These are phyloP conservation scores for Knipowitschia caucasica DNA, from an alignment of 2,797 vertebrate genomes.

Conservation along the genomic window DNA sequence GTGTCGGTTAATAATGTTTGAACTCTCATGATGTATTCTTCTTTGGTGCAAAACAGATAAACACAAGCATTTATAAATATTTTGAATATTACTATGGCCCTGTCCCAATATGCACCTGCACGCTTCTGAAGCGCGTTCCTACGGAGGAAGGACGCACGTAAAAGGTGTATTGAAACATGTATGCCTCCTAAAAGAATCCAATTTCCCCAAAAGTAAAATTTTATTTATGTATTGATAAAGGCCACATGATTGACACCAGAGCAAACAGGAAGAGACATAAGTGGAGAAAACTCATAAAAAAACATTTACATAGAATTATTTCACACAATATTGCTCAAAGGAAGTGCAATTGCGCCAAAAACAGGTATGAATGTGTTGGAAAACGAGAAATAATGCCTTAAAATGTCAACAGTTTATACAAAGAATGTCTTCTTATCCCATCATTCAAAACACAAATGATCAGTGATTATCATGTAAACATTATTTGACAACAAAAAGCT, in stretches of 20 bases:
- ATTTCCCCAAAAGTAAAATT: conserved; percentile 12
- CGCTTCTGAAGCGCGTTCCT: too few relatives aligned
- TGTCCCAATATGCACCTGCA: too few relatives aligned
- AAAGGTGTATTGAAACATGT: too few relatives aligned
- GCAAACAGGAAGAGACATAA: conserved; percentile 30
- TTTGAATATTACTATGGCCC: too few relatives aligned
- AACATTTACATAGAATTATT: conserved; percentile 34
- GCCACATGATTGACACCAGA: conserved; percentile 22
- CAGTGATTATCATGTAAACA: conserved; percentile 17
- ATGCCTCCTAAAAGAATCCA: background rate
- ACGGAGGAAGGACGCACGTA: too few relatives aligned
- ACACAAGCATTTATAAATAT: too few relatives aligned
- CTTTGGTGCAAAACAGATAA: too few relatives aligned
- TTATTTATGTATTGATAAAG: conserved; percentile 53
- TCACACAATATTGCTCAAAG: conserved; percentile 20
- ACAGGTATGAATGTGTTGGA: too few relatives aligned
- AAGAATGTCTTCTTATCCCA: background rate
- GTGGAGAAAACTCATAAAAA: conserved; percentile 22
- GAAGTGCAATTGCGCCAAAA: conserved; percentile 1
- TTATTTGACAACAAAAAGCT: conserved; percentile 9
- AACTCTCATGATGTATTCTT: too few relatives aligned
- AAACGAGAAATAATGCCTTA: conserved; percentile 1
- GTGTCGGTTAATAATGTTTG: too few relatives aligned
- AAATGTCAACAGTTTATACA: conserved; percentile 1
- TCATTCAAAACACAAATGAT: conserved; percentile 17